Evolutionary conservation across 2,797 vertebrate species (phyloP).

Genomic region (Mareca strepera): DNA sequence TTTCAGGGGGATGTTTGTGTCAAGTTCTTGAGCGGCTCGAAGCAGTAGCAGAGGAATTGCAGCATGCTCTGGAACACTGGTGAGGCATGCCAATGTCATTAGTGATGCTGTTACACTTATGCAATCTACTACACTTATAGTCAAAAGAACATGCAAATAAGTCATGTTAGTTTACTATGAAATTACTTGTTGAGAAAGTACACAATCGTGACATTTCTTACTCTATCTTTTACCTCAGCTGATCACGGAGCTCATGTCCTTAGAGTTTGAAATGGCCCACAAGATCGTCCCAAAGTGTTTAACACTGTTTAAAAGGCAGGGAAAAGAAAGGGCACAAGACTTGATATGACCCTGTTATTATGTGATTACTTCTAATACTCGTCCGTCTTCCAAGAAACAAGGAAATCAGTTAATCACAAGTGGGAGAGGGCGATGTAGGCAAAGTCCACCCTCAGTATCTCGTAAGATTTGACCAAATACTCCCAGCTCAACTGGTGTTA

Average conservation of each 20-base stretch:
- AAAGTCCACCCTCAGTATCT: not conserved
- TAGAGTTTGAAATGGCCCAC: not conserved
- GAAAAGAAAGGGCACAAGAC: not conserved
- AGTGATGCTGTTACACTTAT: not conserved
- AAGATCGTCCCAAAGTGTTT: not conserved
- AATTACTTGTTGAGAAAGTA: not conserved
- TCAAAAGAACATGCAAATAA: not conserved
- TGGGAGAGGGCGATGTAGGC: not conserved
- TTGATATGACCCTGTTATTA: not conserved
- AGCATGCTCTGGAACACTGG: not conserved
- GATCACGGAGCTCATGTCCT: not conserved
- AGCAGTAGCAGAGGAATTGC: not conserved
- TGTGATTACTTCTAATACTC: not conserved
- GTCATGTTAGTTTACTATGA: not conserved
- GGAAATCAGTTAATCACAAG: not conserved
- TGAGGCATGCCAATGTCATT: not conserved
- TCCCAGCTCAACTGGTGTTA: too few species aligned
- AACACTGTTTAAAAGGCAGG: not conserved
- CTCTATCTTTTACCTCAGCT: not conserved
- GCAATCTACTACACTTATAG: not conserved
- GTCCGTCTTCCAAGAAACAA: not conserved
- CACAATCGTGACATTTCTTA: accelerated
- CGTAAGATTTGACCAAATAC: not conserved
- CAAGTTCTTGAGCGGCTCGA: not conserved
- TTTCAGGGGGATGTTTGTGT: not conserved